Evolutionary conservation across 1,140 invertebrate genomes (phyloP), one percentile per base, ranked within the genome.

Genomic region (Sitophilus oryzae): DNA sequence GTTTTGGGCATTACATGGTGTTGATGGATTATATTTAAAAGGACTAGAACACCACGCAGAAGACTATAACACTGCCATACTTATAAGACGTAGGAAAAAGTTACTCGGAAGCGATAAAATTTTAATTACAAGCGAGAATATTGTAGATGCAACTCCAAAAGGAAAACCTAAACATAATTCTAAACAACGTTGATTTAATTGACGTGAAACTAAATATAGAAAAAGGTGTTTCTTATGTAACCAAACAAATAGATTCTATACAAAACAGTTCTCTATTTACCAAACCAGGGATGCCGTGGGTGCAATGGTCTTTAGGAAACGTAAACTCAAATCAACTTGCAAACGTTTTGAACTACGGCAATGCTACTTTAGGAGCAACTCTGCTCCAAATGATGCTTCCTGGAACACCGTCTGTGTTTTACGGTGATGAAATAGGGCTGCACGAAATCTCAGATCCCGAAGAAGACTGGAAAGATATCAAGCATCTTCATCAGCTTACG

Each of bases 21-120:
- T 91, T 0, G 83, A 89, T 71, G 88, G 89, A 0, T 89, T 91
- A 68, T 90, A 89, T 71, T 71, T 92, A 2, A 88, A 88, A 68
- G 85, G 84, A 11, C 55, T 79, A 1, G 72, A 77, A 23, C 63
- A 74, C 48, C 75, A 72, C 48, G 66, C 75, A 0, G 62, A 75
- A 6, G 73, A 79, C 38, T 40, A 57, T 2, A 65, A 68, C 38
- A 77, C 80, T 57, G 55, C 58, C 0, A 67, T 72, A 38, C 74
- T 74, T 15, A 63, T 89, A 1, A 74, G 75, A 41, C 64, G 79
- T 42, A 90, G 86, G 86, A 85, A 84, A 65, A 71, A 72, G 18
- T 69, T 83, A 21, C 56, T 89, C 5, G 82, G 80, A 0, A 58
- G 61, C 10, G 72, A 80, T 15, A 77, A 75, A 67, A 79, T 86